phyloP scores from a whole-genome alignment of 2,888 invertebrate genomes.

The Acrobeloides nanus region DNA sequence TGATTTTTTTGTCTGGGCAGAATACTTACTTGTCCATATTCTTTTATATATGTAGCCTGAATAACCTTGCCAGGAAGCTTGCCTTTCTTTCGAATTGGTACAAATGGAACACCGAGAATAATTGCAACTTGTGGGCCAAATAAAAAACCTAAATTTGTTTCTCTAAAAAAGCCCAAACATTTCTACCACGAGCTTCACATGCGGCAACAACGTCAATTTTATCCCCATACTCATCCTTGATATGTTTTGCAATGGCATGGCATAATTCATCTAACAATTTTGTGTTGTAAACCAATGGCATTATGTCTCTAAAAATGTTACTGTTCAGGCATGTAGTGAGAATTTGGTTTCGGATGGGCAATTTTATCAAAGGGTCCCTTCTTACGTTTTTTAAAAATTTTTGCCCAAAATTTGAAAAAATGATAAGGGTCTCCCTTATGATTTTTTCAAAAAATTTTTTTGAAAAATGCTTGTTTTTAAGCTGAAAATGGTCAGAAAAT shows the following conservation, averaged over 20 bases:
- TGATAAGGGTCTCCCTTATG: no score
- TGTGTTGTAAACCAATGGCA: slow-evolving; percentile 73
- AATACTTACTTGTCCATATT: slow-evolving; percentile 69
- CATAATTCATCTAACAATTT: slow-evolving; percentile 67
- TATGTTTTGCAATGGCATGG: slow-evolving; percentile 66
- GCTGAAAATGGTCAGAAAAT: no score
- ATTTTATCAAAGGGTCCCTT: no score
- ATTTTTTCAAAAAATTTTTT: no score
- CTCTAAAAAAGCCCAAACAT: background rate
- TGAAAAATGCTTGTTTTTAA: no score
- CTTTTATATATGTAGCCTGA: slow-evolving; percentile 68
- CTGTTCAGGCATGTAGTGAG: background rate
- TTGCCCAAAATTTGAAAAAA: no score
- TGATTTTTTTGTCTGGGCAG: background rate
- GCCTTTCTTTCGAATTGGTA: slow-evolving; percentile 87
- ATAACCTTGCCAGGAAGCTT: slow-evolving; percentile 80
- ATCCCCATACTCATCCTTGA: slow-evolving; percentile 59
- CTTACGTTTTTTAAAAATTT: no score
- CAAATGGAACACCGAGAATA: slow-evolving; percentile 72
- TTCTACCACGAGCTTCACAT: slow-evolving; percentile 68
- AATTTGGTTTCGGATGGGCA: background rate
- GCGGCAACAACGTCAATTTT: slow-evolving; percentile 74
- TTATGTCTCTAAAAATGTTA: slow-evolving; percentile 70
- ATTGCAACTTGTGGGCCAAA: slow-evolving; percentile 78
- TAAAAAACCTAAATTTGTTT: slow-evolving; percentile 65